phyloP scores from a whole-genome alignment of 2,797 vertebrate genomes.

The Pipistrellus kuhlii region DNA sequence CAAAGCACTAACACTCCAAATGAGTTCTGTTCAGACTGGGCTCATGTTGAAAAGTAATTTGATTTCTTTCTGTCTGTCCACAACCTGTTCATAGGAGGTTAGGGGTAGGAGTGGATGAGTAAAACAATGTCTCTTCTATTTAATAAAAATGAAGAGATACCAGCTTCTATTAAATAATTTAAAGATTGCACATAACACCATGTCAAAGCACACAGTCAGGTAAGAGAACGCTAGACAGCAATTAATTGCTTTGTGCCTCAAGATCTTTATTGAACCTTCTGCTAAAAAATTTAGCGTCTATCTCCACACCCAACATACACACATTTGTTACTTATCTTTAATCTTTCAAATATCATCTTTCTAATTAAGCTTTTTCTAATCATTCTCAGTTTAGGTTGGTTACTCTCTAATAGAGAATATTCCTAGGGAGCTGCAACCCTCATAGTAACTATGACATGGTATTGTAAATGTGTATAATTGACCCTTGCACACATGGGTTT shows the following conservation, averaged over 20 bases:
- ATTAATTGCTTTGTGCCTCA: conserved; percentile 80
- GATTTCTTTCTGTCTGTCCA: conserved; percentile 86
- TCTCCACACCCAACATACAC: not conserved
- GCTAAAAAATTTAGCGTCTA: not conserved
- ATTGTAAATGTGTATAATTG: not conserved
- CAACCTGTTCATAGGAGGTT: conserved; percentile 83
- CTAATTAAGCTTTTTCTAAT: not conserved
- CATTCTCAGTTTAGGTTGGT: not conserved
- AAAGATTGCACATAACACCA: conserved; percentile 85
- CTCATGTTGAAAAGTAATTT: conserved; percentile 87
- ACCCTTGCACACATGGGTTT: not conserved
- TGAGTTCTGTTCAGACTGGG: conserved; percentile 86
- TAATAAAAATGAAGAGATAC: conserved; percentile 87
- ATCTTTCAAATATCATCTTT: conserved; percentile 2
- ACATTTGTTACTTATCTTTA: not conserved
- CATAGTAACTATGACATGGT: not conserved
- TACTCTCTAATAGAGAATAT: not conserved
- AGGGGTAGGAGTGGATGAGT: conserved; percentile 72
- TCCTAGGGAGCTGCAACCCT: not conserved
- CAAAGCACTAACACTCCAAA: conserved; percentile 85
- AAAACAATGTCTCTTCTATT: conserved; percentile 86
- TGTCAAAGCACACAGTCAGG: conserved; percentile 85
- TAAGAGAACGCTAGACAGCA: conserved; percentile 83
- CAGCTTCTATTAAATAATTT: conserved; percentile 87
- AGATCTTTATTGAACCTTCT: not conserved